Evolutionary conservation across 2,113 vertebrate genomes (phyloP).

Genomic region (Pogona vitticeps): DNA sequence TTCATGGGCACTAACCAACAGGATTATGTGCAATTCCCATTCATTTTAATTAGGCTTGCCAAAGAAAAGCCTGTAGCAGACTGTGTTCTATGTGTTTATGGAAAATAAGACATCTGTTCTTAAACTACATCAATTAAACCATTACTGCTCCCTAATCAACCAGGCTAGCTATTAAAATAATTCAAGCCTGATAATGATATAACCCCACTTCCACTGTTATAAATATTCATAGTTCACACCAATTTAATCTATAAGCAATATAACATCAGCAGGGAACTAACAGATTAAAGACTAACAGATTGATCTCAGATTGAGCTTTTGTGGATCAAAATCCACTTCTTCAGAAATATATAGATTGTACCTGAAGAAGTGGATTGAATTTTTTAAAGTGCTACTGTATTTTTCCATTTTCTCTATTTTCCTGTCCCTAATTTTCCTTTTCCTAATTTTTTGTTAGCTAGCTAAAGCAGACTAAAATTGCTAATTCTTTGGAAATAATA

Average conservation of each 20-base stretch:
- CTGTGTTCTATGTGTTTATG: background rate
- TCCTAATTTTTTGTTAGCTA: no score
- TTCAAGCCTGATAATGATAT: background rate
- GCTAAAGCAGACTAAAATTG: no score
- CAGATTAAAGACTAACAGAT: no score
- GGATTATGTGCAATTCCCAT: background rate
- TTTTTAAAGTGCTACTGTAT: no score
- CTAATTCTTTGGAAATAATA: no score
- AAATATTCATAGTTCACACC: background rate
- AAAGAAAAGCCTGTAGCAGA: background rate
- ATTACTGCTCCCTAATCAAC: background rate
- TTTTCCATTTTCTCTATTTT: no score
- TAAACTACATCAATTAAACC: background rate
- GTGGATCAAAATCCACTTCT: no score
- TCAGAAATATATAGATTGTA: no score
- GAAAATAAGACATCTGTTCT: background rate
- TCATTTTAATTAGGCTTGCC: background rate
- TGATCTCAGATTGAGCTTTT: no score
- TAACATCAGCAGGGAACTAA: background rate
- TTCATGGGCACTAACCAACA: background rate
- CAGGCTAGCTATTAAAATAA: background rate
- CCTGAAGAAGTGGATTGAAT: no score
- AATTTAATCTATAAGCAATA: slow-evolving; percentile 1
- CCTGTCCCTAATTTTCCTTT: no score
- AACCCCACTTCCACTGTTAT: background rate